Conservation (phyloP, 35 echinoderm and acorn worm genomes). For the Lytechinus pictus region DNA sequence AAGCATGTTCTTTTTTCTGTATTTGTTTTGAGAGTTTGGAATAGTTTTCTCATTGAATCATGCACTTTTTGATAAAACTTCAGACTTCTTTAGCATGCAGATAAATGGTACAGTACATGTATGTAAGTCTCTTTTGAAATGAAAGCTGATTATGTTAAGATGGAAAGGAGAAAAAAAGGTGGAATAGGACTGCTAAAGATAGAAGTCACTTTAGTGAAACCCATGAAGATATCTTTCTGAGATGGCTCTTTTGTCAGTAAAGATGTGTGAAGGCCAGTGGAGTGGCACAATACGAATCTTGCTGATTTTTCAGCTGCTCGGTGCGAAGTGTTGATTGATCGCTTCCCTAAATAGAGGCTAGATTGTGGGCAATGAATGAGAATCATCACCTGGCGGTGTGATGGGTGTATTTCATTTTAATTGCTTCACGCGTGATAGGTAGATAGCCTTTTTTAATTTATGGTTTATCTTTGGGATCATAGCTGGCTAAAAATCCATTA, state of each 20-base stretch:
- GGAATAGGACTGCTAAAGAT: not conserved
- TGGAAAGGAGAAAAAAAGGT: not conserved
- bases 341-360: not conserved
- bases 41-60: not conserved
- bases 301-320: not conserved
- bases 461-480: not conserved
- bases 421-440: not conserved
- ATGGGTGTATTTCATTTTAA: slow-evolving; percentile 9
- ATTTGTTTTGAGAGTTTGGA: not conserved
- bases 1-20: not conserved
- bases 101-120: not conserved
- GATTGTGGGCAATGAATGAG: not conserved
- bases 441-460: not conserved
- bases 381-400: slow-evolving; percentile 17
- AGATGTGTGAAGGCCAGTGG: not conserved
- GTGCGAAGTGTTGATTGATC: not conserved
- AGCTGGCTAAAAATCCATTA: not conserved
- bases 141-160: not conserved
- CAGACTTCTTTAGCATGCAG: not conserved
- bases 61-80: not conserved
- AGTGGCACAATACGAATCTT: not conserved
- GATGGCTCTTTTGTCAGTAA: not conserved
- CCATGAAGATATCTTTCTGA: not conserved
- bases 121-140: not conserved
- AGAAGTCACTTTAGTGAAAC: not conserved